These are phyloP conservation scores for Paracentrotus lividus DNA, from an alignment of 53 echinoderm and acorn worm species.

Conservation along the genomic window DNA sequence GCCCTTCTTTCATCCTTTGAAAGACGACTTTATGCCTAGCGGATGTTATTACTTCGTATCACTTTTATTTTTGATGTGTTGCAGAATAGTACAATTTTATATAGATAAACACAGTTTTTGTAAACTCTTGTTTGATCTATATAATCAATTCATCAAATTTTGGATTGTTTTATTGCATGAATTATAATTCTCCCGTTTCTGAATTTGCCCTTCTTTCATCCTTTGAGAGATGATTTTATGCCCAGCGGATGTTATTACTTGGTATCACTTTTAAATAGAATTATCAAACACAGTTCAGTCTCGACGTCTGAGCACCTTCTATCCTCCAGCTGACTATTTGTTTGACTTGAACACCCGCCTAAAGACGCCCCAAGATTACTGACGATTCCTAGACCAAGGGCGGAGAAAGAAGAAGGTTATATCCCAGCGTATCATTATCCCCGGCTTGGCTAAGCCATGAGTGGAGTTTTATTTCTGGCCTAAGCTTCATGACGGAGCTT, in stretches of 20 bases:
- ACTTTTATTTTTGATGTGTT: neutral
- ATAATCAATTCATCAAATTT: neutral
- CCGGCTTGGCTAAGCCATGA: neutral
- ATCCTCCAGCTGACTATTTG: constrained; percentile 21
- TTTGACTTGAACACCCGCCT: constrained; percentile 1
- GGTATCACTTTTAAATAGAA: constrained; percentile 55
- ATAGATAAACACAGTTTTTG: neutral
- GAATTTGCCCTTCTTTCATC: neutral
- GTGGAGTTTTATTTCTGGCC: constrained; percentile 49
- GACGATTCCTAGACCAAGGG: neutral
- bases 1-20: neutral
- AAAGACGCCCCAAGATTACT: constrained; percentile 12
- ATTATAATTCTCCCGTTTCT: neutral
- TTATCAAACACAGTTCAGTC: constrained; percentile 44
- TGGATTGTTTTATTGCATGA: neutral
- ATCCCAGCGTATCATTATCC: constrained; percentile 43
- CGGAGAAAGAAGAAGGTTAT: neutral
- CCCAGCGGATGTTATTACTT: constrained; percentile 54
- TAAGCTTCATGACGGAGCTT: constrained; percentile 29
- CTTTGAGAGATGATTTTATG: constrained; percentile 6
- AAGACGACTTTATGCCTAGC: constrained; percentile 13
- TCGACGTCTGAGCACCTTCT: neutral
- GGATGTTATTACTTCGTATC: constrained; percentile 27
- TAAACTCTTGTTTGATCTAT: neutral
- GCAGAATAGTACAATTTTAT: neutral